Evolutionary conservation across 2,113 vertebrate genomes (phyloP), one percentile per base, ranked within the genome.

Genomic region (Equus quagga): DNA sequence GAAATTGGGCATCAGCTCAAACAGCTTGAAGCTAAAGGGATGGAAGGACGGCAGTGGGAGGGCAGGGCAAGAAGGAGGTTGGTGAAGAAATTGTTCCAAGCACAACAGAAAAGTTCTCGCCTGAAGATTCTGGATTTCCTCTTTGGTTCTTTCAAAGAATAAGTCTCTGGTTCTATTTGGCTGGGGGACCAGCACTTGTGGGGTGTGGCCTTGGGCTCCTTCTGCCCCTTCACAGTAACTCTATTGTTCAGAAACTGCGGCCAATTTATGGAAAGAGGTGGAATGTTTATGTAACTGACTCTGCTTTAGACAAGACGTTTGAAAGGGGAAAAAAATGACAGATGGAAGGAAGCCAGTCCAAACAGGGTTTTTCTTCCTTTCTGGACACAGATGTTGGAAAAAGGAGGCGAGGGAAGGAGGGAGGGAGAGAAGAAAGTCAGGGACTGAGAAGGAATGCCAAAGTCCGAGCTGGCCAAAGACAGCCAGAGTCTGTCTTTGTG

Each of bases 271-370:
- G 98, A 99, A 98, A 98, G 98, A 99, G 98, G 98, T 98, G 98
- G 98, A 99, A 99, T 99, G 99, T 99, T 99, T 99, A 99, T 99
- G 98, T 99, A 99, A 99, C 98, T 98, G 98, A 98, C 98, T 99
- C 98, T 95, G 98, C 98, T 98, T 99, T 98, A 98, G 99, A 99
- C 98, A 98, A 98, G 98, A 98, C 97, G 89, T 97, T 96, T 96
- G 93, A 98, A 98, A 98, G 97, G 83, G 86, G 69, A 28, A 65
- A 85, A 97, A 98, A 98, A 98, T 85, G 95, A 92, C 69, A 96
- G 80, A 94, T 99, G 99, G 99, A 99, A 97, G 94, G 98, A 98
- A 95, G 98, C 99, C 99, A 99, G 99, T 98, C 98, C 99, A 99
- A 99, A 99, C 98, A 99, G 97, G 98, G 98, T 98, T 99, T 99